These are phyloP conservation scores for Artibeus jamaicensis DNA, from an alignment of 2,797 vertebrate genomes.

Conservation along the genomic window DNA sequence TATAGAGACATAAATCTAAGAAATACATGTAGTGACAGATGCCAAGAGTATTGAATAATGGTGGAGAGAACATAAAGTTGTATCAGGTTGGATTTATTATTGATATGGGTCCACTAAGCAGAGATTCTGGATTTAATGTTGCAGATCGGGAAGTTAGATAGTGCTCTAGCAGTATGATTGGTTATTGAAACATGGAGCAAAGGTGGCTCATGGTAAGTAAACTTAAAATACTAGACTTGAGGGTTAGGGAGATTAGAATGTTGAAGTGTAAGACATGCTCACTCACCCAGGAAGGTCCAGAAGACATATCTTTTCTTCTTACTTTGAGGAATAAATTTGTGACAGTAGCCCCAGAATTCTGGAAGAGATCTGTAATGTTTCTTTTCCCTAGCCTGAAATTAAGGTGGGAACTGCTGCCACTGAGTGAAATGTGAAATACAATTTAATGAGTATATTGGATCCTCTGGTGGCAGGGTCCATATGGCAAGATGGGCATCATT, in stretches of 20 bases:
- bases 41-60: background rate
- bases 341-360: background rate
- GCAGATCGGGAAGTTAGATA: background rate
- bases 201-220: background rate
- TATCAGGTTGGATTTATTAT: background rate
- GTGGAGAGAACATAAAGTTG: background rate
- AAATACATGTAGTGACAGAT: background rate
- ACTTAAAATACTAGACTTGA: background rate
- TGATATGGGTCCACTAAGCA: background rate
- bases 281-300: background rate
- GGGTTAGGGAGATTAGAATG: background rate
- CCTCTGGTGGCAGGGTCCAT: background rate
- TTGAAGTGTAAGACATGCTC: background rate
- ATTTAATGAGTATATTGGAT: background rate
- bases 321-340: background rate
- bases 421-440: background rate
- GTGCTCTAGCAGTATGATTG: background rate
- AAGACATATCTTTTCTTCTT: background rate
- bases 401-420: background rate
- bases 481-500: background rate
- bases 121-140: background rate
- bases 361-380: background rate
- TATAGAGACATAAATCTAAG: background rate
- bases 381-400: background rate
- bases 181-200: background rate